A percentile compares a stretch with the other conserved stretches of the same genome.
Evolutionary conservation across 2,113 vertebrate species (phyloP).

Genomic region (Malurus alboscapulatus): DNA sequence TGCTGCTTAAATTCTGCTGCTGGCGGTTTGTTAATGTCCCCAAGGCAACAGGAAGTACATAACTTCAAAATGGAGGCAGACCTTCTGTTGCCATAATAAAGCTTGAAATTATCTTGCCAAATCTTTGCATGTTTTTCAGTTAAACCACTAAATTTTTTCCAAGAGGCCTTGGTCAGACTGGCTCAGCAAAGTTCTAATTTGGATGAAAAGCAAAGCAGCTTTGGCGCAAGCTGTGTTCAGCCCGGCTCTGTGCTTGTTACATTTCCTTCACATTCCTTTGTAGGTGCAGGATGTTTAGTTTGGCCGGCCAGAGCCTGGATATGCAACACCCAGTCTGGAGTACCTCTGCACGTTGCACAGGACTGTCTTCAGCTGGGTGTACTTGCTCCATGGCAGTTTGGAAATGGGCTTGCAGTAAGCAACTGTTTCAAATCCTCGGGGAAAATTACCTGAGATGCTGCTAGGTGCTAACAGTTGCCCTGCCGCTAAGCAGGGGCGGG

Average conservation of each 20-base stretch:
- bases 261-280: accelerated
- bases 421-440: neutral
- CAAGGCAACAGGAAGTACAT: neutral
- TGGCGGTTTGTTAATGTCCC: neutral
- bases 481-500: accelerated
- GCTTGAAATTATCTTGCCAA: neutral
- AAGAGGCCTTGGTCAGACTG: neutral
- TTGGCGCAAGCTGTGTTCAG: neutral
- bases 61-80: neutral
- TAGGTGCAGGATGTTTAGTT: neutral
- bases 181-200: neutral
- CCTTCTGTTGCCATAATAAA: neutral
- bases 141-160: neutral
- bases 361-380: accelerated
- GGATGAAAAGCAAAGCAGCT: neutral
- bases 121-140: neutral
- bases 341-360: accelerated
- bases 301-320: accelerated
- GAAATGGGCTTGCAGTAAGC: accelerated
- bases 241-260: accelerated
- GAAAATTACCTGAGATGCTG: neutral
- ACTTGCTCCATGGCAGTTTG: accelerated
- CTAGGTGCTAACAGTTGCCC: accelerated
- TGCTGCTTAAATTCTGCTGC: neutral
- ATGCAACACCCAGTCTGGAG: accelerated